phyloP scores from a whole-genome alignment of 2,113 vertebrate genomes.

The Boulengeromyrus knoepffleri region DNA sequence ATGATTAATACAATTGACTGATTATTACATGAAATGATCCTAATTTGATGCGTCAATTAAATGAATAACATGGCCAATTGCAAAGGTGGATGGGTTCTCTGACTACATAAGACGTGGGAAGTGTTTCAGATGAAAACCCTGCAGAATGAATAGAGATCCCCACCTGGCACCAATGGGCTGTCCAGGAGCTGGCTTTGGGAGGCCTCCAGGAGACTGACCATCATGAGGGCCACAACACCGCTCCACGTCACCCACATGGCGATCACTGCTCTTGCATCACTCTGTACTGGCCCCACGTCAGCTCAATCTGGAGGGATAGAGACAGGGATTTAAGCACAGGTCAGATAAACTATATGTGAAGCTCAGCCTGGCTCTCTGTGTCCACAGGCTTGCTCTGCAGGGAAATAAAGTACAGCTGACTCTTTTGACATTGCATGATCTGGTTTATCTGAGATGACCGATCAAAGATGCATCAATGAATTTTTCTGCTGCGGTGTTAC shows the following conservation, averaged over 20 bases:
- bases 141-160: constrained; percentile 25
- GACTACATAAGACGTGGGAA: background rate
- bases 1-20: background rate
- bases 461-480: background rate
- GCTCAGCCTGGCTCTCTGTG: background rate
- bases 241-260: constrained; percentile 75
- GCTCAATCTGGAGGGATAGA: constrained; percentile 6
- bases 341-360: background rate
- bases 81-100: background rate
- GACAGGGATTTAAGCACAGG: background rate
- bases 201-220: constrained; percentile 64
- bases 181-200: constrained; percentile 56
- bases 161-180: constrained; percentile 79
- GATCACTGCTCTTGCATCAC: constrained; percentile 79
- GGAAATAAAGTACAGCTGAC: background rate
- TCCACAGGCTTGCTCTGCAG: background rate
- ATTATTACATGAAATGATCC: background rate
- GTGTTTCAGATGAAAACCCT: background rate
- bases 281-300: constrained; percentile 42
- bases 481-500: background rate
- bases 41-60: background rate
- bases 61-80: background rate
- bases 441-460: background rate
- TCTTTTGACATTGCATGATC: background rate
- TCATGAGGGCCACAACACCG: constrained; percentile 64